A percentile compares a stretch with the other conserved stretches of the same genome.
These are phyloP conservation scores for Oryzias curvinotus DNA, from an alignment of 2,113 vertebrate genomes.

Conservation along the genomic window DNA sequence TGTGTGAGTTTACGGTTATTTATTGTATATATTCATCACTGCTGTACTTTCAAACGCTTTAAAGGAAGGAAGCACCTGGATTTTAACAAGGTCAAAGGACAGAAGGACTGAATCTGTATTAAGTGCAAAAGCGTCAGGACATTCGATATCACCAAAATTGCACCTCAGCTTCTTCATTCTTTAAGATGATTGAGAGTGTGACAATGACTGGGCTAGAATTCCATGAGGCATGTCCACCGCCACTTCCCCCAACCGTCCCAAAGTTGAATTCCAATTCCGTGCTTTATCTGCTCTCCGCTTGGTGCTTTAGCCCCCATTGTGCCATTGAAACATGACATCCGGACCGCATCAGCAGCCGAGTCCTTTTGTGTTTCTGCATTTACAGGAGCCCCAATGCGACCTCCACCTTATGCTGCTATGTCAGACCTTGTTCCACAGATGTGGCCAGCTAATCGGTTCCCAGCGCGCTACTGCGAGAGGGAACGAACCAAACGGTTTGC, in stretches of 20 bases:
- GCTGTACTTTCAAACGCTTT: too few species aligned
- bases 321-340: constrained; percentile 58
- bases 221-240: constrained; percentile 35
- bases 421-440: constrained; percentile 59
- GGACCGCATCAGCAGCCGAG: constrained; percentile 55
- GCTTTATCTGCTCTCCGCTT: constrained; percentile 53
- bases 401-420: constrained; percentile 58
- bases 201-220: constrained; percentile 27
- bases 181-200: constrained; percentile 25
- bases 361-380: constrained; percentile 56
- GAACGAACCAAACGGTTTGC: constrained; percentile 35
- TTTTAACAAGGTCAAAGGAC: too few species aligned
- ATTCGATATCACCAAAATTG: constrained; percentile 10
- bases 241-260: constrained; percentile 12
- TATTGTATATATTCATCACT: too few species aligned
- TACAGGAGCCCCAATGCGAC: constrained; percentile 59
- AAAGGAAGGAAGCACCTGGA: too few species aligned
- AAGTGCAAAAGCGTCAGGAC: background rate
- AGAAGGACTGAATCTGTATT: too few species aligned
- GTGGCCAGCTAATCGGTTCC: constrained; percentile 39
- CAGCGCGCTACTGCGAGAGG: constrained; percentile 24
- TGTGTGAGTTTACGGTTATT: too few species aligned
- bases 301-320: constrained; percentile 56
- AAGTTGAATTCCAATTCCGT: constrained; percentile 49
- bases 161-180: constrained; percentile 2